Evolutionary conservation across 2,113 vertebrate species (phyloP), one percentile per base, ranked within the genome.

Genomic region (Ailuropoda melanoleuca): DNA sequence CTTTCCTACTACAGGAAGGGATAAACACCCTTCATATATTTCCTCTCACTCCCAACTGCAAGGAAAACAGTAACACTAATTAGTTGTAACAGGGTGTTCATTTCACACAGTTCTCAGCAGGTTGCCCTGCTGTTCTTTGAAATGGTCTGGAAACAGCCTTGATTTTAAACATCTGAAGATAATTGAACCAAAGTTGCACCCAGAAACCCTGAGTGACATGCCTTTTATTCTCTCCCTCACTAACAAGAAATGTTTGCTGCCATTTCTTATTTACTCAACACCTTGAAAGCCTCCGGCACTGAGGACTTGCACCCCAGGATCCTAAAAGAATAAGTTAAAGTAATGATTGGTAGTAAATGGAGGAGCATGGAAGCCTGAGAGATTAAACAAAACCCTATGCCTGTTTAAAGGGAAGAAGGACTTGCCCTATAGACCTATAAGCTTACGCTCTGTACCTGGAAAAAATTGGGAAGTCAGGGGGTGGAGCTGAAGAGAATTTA

Each of bases 141-240:
- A 98, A 98, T 97, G 97, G 92, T 97, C 97, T 98, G 97, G 98
- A 98, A 98, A 98, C 95, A 53, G 97, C 96, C 97, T 96, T 98
- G 94, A 98, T 98, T 96, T 97, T 72, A 24, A 97, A 96, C 89
- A 96, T 97, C 96, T 98, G 98, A 98, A 96, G 97, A 98, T 97
- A 98, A 96, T 97, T 98, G 89, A 97, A 96, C 97, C 87, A 90
- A 98, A 98, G 98, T 90, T 96, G 98, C 97, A 92, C 77, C 92
- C 96, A 97, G 89, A 93, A 97, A 77, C 83, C 84, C 95, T 98
- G 96, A 98, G 96, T 97, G 97, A 96, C 96, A 93, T 90, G 95
- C 92, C 64, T 77, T 98, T 98, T 96, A 97, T 97, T 98, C 68
- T 88, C 53, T 93, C 48, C 37, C 19, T 89, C 29, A 58, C 95